Base-by-base conservation (phyloP, 2,113 vertebrate species). In the Rostratula benghalensis region DNA sequence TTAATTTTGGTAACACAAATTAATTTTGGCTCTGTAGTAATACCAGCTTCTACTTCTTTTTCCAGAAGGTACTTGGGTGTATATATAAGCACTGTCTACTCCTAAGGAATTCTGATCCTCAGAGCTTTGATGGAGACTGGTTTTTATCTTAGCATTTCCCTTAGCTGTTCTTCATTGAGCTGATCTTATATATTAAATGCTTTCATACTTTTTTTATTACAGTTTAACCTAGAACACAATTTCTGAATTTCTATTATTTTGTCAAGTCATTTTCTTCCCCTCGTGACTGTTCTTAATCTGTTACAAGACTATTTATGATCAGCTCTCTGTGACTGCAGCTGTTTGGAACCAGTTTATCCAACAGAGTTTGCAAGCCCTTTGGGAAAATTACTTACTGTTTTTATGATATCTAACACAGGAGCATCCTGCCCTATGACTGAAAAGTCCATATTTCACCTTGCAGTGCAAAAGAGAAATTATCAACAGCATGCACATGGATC, bases 1-100 rank as follows among this genome's bases (percentile, higher is more conserved):
- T 81, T 92, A 83, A 83, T 96, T 93, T 88, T 77, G 64, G 82
- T 90, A 92, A 88, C 70, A 53, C 15, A 80, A 83, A 94, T 90
- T 92, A 92, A 68, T 90, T 67, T 84, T 89, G n/a, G 13, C 51
- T 95, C 9, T 53, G 30, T 81, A 78, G 41, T 87, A 82, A 75
- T 59, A 60, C 1, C 2, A 1, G 23, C 23, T 78, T 83, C 77
- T 59, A 2, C 3, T 54, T 51, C 27, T 83, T 95, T 86, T 85
- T 87, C 27, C 31, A 45, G 35, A 92, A 89, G 37, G 27, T 75
- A 48, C 56, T 75, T 0, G 9, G 27, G 33, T 90, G 64, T 67
- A 70, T 92, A 56, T 15, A 16, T 83, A 35, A 79, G 25, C 25
- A 74, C 3, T 33, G 1, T 63, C 53, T 75, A 33, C 20, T 85